Evolutionary conservation across 1,140 invertebrate genomes (phyloP), one percentile per base, ranked within the genome.

Genomic region (Sycophaga agraensis): DNA sequence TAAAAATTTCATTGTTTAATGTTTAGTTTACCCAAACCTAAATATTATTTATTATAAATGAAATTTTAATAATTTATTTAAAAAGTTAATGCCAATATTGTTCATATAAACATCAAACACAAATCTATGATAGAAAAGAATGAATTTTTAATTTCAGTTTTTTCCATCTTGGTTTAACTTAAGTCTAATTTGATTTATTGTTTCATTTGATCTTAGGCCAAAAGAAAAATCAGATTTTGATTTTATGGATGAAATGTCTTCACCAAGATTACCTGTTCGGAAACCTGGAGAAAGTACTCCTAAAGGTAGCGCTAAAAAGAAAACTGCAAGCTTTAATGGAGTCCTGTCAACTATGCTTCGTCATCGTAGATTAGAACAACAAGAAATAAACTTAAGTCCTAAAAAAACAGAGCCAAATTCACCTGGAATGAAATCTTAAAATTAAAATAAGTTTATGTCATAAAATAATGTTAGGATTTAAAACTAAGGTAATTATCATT

Each of bases 241-340:
- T 76, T 91, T 90, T 57, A 87, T 88, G 85, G 88, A 90, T 64
- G 88, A 90, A 76, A 85, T 87, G 70, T 84, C 83, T 45, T 87
- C 86, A 2, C 82, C 88, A 19, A 81, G 85, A 62, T 70, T 88
- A 40, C 84, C 86, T 56, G 86, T 88, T 7, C 73, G 84, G 14
- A 82, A 86, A 65, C 84, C 85, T 61, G 86, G 85, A 0, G 77
- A 81, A 63, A 85, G 84, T 54, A 86, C 86, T 5, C 82, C 88
- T 14, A 84, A 88, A 67, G 88, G 88, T 5, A 89, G 88, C 65
- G 88, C 88, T 0, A 91, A 90, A 69, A 90, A 90, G 74, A 89
- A 89, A 75, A 89, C 88, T 1, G 88, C 88, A 0, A 89, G 87
- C 37, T 85, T 90, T 66, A 88, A 89, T 75, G 87, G 87, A 3